Percentiles rank a stretch among this genome's conserved stretches.
Evolutionary conservation across 1,140 invertebrate genomes (phyloP).

Genomic region (Stegodyphus mimosarum): DNA sequence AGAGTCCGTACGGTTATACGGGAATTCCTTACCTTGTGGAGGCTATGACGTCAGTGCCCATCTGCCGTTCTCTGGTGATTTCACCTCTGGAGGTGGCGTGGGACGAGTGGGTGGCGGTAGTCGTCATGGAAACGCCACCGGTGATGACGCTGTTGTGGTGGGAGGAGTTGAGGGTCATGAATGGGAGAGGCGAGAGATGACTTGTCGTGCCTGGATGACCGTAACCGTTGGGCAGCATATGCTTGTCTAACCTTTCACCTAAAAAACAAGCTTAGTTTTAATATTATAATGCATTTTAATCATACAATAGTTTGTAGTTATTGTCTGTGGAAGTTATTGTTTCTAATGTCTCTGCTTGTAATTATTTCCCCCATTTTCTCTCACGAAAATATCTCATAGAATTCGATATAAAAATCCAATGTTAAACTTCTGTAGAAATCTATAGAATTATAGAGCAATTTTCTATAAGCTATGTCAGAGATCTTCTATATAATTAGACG

Average conservation of each 20-base stretch:
- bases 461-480: too few species aligned
- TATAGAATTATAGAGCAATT: too few species aligned
- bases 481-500: too few species aligned
- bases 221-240: conserved; percentile 51
- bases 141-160: conserved; percentile 53
- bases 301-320: too few species aligned
- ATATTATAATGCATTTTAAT: too few species aligned
- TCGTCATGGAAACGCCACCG: conserved; percentile 35
- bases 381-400: too few species aligned
- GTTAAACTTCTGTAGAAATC: too few species aligned
- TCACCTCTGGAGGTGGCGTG: conserved; percentile 24
- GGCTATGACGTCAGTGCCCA: conserved; percentile 39
- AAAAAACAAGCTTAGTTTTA: background rate
- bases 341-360: too few species aligned
- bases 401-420: too few species aligned
- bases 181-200: conserved; percentile 41
- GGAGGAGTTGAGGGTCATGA: conserved; percentile 52
- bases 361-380: too few species aligned
- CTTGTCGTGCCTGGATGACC: conserved; percentile 37
- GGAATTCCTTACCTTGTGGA: conserved; percentile 31
- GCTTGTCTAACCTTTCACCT: conserved; percentile 55
- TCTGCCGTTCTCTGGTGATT: conserved; percentile 28
- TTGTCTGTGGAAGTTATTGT: too few species aligned
- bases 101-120: conserved; percentile 23
- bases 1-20: too few species aligned